phyloP scores from a whole-genome alignment of 2,113 vertebrate species.

The Ctenomys sociabilis region DNA sequence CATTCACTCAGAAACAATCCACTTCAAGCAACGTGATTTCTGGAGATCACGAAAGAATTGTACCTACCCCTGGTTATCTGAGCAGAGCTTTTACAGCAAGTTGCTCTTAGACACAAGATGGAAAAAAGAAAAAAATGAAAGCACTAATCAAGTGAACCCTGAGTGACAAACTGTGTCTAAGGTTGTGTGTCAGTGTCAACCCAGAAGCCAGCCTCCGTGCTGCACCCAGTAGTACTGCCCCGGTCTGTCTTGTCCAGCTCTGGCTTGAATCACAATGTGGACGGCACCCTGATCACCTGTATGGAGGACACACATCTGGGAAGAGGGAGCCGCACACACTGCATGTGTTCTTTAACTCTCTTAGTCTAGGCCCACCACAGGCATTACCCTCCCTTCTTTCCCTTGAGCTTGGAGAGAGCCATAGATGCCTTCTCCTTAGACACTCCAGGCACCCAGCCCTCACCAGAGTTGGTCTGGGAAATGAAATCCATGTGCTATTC shows the following conservation, averaged over 20 bases:
- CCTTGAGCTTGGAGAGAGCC: background rate
- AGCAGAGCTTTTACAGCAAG: background rate
- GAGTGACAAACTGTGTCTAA: background rate
- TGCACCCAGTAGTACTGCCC: background rate
- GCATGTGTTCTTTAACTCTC: background rate
- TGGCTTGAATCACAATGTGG: background rate
- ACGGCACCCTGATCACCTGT: background rate
- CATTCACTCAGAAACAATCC: background rate
- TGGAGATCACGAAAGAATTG: background rate
- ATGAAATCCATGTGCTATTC: background rate
- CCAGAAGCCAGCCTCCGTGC: background rate
- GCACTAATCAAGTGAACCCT: background rate
- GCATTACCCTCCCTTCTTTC: background rate
- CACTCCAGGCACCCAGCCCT: background rate
- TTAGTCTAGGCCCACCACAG: background rate
- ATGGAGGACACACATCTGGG: background rate
- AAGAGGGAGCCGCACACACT: background rate
- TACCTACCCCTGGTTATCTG: background rate
- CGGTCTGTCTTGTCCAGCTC: background rate
- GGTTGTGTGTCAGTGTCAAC: background rate
- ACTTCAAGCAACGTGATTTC: background rate
- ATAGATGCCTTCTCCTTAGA: background rate
- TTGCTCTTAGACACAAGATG: background rate
- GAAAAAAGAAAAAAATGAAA: no score
- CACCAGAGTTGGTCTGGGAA: background rate